Conservation (phyloP, 2,888 invertebrate species). For the Cantharis lateralis region DNA sequence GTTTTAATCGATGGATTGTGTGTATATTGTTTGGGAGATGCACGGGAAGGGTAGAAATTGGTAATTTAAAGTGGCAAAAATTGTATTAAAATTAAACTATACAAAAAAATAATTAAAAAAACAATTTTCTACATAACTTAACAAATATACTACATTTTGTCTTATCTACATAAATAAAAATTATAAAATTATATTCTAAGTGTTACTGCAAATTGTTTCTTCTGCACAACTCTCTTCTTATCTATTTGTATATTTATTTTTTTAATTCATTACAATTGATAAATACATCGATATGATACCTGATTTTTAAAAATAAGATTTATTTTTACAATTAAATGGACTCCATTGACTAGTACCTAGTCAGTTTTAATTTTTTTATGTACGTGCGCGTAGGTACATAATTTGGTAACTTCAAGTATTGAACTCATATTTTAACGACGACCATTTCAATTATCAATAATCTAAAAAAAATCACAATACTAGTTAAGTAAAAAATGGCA, state of each 20-base stretch:
- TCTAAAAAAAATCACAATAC: slow-evolving; percentile 51
- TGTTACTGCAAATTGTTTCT: slow-evolving; percentile 42
- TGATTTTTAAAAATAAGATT: slow-evolving; percentile 43
- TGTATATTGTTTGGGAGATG: too few species aligned
- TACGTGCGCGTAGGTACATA: slow-evolving; percentile 55
- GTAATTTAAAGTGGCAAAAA: slow-evolving; percentile 45
- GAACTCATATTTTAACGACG: slow-evolving; percentile 40
- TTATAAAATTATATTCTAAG: slow-evolving; percentile 49
- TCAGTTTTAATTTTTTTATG: slow-evolving; percentile 49
- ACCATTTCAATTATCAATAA: slow-evolving; percentile 32
- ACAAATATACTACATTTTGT: slow-evolving; percentile 47
- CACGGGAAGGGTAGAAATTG: neutral
- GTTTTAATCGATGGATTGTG: too few species aligned
- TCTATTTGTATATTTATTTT: slow-evolving; percentile 4
- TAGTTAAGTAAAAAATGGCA: slow-evolving; percentile 51
- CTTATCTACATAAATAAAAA: slow-evolving; percentile 44
- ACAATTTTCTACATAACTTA: slow-evolving; percentile 50
- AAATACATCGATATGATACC: slow-evolving; percentile 50
- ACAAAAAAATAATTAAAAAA: slow-evolving; percentile 51
- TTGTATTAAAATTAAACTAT: slow-evolving; percentile 55
- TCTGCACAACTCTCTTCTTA: slow-evolving; percentile 39
- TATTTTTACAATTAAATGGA: slow-evolving; percentile 45
- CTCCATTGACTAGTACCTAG: slow-evolving; percentile 55
- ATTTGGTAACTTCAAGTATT: slow-evolving; percentile 57
- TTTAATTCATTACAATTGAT: slow-evolving; percentile 45